Base-by-base conservation (phyloP, 2,797 vertebrate species). In the Poeciliopsis gracilis region DNA sequence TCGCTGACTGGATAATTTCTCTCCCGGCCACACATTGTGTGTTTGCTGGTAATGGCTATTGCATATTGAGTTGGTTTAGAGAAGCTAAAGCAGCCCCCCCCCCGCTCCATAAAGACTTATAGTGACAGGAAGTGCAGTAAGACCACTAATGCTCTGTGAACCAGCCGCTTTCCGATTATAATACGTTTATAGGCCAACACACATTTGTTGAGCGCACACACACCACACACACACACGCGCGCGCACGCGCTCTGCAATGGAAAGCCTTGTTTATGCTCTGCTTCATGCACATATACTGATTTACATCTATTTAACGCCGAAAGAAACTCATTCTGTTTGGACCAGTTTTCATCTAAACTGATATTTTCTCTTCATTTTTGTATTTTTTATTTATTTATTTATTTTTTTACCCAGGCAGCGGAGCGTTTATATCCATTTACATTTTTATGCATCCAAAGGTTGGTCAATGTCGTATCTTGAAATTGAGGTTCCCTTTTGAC, bases 11-110 rank as follows among this genome's bases (percentile, higher is more conserved):
- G 63, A 76, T 80, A 4, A 85, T 85, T 92, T 88, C 67, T 88
- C 55, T 75, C 9, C 0, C 18, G 73, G 70, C 3, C 73, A 46
- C 33, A 72, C 57, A 59, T 75, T 80, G 73, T 77, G 73, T 63
- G 72, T 74, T 71, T 72, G 76, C 74, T 43, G 63, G 53, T 63
- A 77, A 28, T 61, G 76, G 82, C 77, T 84, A 81, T 84, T 85
- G 77, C 80, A 82, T 91, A 92, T 92, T 79, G 86, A 93, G 93
- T 92, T 61, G 74, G 83, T 81, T 88, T 82, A 90, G 79, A 79
- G 28, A 85, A 87, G 85, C 82, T 87, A 86, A 87, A 86, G 77
- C 76, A 77, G 84, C 69, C 69, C 41, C 80, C 76, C 10, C 9
- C 36, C 80, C 77, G n/a, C 47, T 7, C 49, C 86, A 87, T 94